A percentile compares a stretch with the other conserved stretches of the same genome.
Conservation (phyloP, 2,113 vertebrate genomes). For the Peromyscus maniculatus region DNA sequence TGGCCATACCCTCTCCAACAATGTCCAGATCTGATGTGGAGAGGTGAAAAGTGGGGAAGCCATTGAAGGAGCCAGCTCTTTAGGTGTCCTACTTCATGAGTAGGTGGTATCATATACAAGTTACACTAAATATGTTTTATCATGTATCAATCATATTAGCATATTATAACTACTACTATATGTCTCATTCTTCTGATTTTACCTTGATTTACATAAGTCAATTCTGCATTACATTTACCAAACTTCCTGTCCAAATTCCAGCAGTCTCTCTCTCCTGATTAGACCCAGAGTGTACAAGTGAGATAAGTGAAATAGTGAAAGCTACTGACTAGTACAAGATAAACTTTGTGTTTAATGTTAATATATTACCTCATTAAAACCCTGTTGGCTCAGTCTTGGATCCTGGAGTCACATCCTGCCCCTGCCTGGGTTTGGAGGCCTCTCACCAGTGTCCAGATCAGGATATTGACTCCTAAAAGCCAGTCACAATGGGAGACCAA, state of each 20-base stretch:
- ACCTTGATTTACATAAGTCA: background rate
- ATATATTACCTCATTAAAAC: constrained; percentile 25
- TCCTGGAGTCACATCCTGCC: too few species aligned
- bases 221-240: constrained; percentile 24
- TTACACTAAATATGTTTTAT: constrained; percentile 20
- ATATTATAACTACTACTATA: background rate
- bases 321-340: background rate
- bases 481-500: too few species aligned
- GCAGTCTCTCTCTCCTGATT: background rate
- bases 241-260: constrained; percentile 16
- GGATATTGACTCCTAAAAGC: too few species aligned
- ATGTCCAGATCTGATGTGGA: background rate
- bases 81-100: background rate
- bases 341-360: background rate
- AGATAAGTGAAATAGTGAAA: constrained; percentile 30
- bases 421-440: too few species aligned
- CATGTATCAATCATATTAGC: background rate
- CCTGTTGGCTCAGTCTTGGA: too few species aligned
- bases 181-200: background rate
- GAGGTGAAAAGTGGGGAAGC: too few species aligned
- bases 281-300: background rate
- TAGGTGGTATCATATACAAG: background rate
- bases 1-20: background rate
- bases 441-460: too few species aligned
- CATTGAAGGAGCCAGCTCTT: background rate